Percentiles rank a stretch among this genome's conserved stretches.
These are phyloP conservation scores for Synodontis membranacea DNA, from an alignment of 2,113 vertebrate genomes.

Conservation along the genomic window DNA sequence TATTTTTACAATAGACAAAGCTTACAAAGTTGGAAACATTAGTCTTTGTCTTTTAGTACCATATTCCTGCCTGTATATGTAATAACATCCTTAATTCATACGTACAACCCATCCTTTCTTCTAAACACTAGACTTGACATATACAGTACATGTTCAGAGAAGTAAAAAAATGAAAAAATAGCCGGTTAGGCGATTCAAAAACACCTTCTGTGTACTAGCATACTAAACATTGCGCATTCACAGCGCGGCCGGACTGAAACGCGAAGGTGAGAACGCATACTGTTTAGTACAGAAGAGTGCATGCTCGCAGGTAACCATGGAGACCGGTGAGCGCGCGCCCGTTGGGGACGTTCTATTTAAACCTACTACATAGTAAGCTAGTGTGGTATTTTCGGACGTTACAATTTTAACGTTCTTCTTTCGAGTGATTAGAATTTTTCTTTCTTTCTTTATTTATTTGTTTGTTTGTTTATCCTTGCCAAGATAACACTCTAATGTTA, in stretches of 20 bases:
- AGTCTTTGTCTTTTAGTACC: background rate
- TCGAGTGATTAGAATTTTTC: too few relatives aligned
- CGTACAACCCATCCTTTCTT: background rate
- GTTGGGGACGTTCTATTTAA: conserved; percentile 23
- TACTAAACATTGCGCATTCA: background rate
- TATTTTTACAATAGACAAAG: background rate
- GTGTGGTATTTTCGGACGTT: background rate
- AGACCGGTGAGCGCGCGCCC: background rate
- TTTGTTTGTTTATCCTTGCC: background rate
- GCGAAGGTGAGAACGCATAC: background rate
- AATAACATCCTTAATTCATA: background rate
- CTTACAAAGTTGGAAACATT: background rate
- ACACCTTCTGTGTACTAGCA: background rate
- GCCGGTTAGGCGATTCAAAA: background rate
- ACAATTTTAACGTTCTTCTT: background rate
- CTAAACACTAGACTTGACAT: background rate
- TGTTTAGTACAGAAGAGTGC: background rate
- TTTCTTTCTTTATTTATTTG: background rate
- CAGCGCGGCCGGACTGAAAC: background rate
- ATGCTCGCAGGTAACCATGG: conserved; percentile 5
- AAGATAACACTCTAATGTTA: background rate
- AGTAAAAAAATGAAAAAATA: background rate
- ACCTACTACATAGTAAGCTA: background rate
- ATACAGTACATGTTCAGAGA: background rate
- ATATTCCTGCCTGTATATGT: background rate